phyloP scores from a whole-genome alignment of 2,797 vertebrate genomes.

The Toxotes lorentzi region DNA sequence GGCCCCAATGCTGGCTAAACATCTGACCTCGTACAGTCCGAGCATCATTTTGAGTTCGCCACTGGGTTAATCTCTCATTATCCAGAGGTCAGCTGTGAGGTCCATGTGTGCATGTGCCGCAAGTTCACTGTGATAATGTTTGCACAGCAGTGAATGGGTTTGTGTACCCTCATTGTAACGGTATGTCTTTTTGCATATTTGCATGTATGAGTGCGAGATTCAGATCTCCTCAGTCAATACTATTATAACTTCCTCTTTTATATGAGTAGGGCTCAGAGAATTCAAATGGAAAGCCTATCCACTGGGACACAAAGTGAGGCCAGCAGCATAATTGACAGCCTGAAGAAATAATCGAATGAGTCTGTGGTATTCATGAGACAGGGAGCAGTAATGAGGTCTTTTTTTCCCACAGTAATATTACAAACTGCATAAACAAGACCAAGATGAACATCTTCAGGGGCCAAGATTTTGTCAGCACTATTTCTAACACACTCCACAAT shows the following conservation, averaged over 20 bases:
- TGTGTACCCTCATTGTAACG: neutral
- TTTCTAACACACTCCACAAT: neutral
- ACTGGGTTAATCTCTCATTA: slow-evolving; percentile 50
- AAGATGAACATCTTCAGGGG: slow-evolving; percentile 6
- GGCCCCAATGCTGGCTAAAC: slow-evolving; percentile 34
- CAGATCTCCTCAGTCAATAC: slow-evolving; percentile 4
- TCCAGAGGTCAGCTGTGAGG: slow-evolving; percentile 20
- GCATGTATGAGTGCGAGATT: slow-evolving; percentile 6
- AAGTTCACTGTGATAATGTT: neutral
- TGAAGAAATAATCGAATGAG: slow-evolving; percentile 44
- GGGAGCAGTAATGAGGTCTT: slow-evolving; percentile 43
- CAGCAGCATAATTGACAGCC: slow-evolving; percentile 36
- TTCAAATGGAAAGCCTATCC: slow-evolving; percentile 38
- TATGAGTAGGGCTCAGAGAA: slow-evolving; percentile 14
- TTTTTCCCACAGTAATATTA: slow-evolving; percentile 39
- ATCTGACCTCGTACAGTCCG: slow-evolving; percentile 29
- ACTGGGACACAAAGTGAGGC: slow-evolving; percentile 25
- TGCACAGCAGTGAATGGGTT: neutral
- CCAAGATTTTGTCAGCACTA: slow-evolving; percentile 2
- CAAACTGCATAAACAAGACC: slow-evolving; percentile 37
- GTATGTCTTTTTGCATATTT: neutral
- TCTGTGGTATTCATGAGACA: slow-evolving; percentile 41
- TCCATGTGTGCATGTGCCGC: neutral
- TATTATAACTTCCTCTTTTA: slow-evolving; percentile 16
- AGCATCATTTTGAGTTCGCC: slow-evolving; percentile 24